Conservation (phyloP, 2,888 invertebrate genomes). For the Melieria omissa region DNA sequence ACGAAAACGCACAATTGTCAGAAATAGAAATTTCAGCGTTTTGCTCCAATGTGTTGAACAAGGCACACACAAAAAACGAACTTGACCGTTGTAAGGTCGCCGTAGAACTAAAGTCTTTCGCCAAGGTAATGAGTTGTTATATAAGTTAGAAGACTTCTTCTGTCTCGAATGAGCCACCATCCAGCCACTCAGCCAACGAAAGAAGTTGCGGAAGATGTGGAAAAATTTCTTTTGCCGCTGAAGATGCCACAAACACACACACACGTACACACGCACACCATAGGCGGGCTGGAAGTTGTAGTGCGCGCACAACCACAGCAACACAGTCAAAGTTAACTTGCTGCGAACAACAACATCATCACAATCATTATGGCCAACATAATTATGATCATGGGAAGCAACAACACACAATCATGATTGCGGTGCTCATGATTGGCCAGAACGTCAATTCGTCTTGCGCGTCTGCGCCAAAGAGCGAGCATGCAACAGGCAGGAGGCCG, state of each 20-base stretch:
- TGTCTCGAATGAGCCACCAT: conserved; percentile 39
- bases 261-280: conserved; percentile 22
- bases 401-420: neutral
- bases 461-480: no score
- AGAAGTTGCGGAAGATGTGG: conserved; percentile 38
- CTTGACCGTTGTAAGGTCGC: conserved; percentile 67
- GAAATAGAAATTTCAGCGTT: conserved; percentile 2
- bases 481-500: no score
- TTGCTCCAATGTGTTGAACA: conserved; percentile 1
- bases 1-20: neutral
- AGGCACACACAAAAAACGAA: conserved; percentile 52
- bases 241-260: conserved; percentile 23
- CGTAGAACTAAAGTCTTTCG: conserved; percentile 66
- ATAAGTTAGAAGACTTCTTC: conserved; percentile 66
- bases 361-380: conserved; percentile 26
- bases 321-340: conserved; percentile 2
- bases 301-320: conserved; percentile 18
- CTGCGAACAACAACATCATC: conserved; percentile 17
- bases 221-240: conserved; percentile 27
- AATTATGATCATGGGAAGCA: conserved; percentile 18
- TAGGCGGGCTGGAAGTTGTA: no score
- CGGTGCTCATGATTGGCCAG: no score
- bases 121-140: conserved; percentile 67
- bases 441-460: no score
- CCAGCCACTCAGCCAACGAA: conserved; percentile 33